These are phyloP conservation scores for Silurus aristotelis DNA, from an alignment of 2,797 vertebrate genomes.

Conservation along the genomic window DNA sequence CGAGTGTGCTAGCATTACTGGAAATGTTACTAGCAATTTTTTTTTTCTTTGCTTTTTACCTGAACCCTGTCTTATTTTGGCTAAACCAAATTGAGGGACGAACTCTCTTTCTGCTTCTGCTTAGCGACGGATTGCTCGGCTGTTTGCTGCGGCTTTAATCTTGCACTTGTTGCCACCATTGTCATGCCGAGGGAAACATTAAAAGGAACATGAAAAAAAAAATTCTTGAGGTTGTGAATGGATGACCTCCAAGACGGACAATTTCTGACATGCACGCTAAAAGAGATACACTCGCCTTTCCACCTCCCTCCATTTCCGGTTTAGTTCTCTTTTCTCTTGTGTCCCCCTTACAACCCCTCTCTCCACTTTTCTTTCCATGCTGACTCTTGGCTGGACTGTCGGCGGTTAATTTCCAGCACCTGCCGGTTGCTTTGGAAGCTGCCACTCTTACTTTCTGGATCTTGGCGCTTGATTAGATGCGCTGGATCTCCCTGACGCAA, in stretches of 20 bases:
- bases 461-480: conserved; percentile 33
- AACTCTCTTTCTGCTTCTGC: conserved; percentile 27
- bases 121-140: conserved; percentile 53
- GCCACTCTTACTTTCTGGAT: conserved; percentile 6
- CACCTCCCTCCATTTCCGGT: conserved; percentile 45
- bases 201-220: conserved; percentile 48
- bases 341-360: conserved; percentile 40
- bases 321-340: conserved; percentile 34
- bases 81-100: not conserved
- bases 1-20: not conserved
- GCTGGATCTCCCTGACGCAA: not conserved
- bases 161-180: conserved; percentile 66
- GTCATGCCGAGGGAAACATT: conserved; percentile 70
- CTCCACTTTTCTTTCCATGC: conserved; percentile 42
- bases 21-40: not conserved
- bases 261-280: conserved; percentile 49
- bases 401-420: conserved; percentile 47
- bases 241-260: conserved; percentile 60
- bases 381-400: conserved; percentile 12
- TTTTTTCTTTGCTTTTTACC: not conserved
- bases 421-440: conserved; percentile 53
- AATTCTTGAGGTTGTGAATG: conserved; percentile 57
- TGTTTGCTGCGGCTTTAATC: conserved; percentile 71
- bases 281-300: conserved; percentile 45
- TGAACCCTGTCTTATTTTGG: not conserved